Conservation (phyloP, 1,140 invertebrate species). For the Hesperophylax magnus region DNA sequence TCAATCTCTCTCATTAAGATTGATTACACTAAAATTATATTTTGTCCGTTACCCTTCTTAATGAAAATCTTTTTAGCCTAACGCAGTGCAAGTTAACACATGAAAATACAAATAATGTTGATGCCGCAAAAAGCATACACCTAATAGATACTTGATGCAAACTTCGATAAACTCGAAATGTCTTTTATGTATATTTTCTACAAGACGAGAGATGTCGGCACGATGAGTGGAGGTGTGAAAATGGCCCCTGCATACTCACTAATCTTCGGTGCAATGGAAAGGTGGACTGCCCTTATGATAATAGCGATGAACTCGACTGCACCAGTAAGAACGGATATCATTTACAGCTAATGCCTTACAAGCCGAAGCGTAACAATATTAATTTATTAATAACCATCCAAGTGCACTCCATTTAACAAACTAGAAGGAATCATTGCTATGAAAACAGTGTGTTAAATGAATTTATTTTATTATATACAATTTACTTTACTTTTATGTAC, state of each 20-base stretch:
- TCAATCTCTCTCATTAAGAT: too few relatives aligned
- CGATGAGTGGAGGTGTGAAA: slow-evolving; percentile 75
- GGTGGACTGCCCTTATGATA: slow-evolving; percentile 77
- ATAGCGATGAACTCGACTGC: slow-evolving; percentile 79
- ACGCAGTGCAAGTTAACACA: too few relatives aligned
- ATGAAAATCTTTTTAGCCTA: too few relatives aligned
- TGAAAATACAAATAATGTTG: too few relatives aligned
- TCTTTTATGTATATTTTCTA: too few relatives aligned
- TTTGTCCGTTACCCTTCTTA: too few relatives aligned
- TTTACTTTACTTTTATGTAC: neutral
- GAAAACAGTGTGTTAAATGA: neutral
- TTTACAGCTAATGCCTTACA: neutral
- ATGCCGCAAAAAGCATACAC: too few relatives aligned
- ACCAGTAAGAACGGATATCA: slow-evolving; percentile 61
- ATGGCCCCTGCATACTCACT: slow-evolving; percentile 76
- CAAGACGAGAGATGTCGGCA: slow-evolving; percentile 59
- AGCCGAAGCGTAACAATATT: slow-evolving; percentile 4
- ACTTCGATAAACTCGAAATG: too few relatives aligned
- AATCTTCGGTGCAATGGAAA: slow-evolving; percentile 73
- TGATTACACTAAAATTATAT: too few relatives aligned
- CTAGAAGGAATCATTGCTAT: neutral
- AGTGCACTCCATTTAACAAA: slow-evolving; percentile 26
- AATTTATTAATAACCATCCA: neutral
- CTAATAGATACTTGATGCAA: too few relatives aligned
- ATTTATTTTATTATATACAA: slow-evolving; percentile 10